Evolutionary conservation across 1,140 invertebrate species (phyloP).

Genomic region (Calliphora vicina): DNA sequence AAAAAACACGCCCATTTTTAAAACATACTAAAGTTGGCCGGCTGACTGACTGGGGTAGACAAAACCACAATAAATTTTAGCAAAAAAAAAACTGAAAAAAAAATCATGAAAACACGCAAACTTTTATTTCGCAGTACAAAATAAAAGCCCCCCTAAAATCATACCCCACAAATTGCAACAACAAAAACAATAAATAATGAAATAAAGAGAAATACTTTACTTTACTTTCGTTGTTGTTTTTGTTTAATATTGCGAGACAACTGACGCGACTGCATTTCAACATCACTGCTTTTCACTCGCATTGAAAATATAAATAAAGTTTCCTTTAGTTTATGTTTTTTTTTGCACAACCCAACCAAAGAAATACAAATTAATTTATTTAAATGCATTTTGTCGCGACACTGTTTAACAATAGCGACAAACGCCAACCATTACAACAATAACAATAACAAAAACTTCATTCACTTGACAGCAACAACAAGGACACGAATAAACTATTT

Average conservation of each 20-base stretch:
- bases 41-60: background rate
- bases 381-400: constrained; percentile 63
- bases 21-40: background rate
- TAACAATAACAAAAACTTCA: background rate
- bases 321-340: background rate
- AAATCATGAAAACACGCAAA: background rate
- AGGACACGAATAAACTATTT: background rate
- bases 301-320: constrained; percentile 18
- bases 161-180: background rate
- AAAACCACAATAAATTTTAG: background rate
- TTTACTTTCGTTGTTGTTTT: constrained; percentile 3
- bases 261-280: constrained; percentile 20
- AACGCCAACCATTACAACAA: background rate
- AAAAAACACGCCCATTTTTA: background rate
- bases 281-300: background rate
- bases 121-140: background rate
- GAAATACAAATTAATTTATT: constrained; percentile 53
- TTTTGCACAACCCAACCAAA: constrained; percentile 10
- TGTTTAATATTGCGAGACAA: constrained; percentile 11
- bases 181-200: background rate
- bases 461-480: background rate
- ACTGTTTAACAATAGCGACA: constrained; percentile 41
- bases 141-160: background rate
- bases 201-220: background rate
- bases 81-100: background rate